Conservation (phyloP, 1,140 invertebrate genomes). For the Bombus balteatus region DNA sequence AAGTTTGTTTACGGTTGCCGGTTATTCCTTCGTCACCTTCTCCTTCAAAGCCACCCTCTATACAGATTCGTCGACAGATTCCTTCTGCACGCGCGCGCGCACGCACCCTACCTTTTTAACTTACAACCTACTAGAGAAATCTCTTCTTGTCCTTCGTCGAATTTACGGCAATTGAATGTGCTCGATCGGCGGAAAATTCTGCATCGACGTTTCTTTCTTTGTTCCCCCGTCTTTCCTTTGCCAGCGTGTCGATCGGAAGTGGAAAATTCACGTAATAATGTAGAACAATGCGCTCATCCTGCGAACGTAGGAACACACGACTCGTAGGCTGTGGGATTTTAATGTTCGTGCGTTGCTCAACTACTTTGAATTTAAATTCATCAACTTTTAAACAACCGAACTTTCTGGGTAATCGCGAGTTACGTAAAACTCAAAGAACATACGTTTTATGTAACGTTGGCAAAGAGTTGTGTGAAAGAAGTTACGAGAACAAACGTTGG, state of each 20-base stretch:
- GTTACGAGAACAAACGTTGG: not conserved
- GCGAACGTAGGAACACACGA: not conserved
- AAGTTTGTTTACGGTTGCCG: slow-evolving; percentile 78
- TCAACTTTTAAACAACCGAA: not conserved
- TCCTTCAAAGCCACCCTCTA: slow-evolving; percentile 18
- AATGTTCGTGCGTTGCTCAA: not conserved
- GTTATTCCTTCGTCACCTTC: slow-evolving; percentile 70
- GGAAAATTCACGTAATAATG: slow-evolving; percentile 8
- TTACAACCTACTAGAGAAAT: slow-evolving; percentile 56
- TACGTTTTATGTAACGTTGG: slow-evolving; percentile 26
- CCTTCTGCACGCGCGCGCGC: slow-evolving; percentile 37
- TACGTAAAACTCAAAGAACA: slow-evolving; percentile 3
- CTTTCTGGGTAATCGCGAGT: not conserved
- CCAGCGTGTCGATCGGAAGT: not conserved
- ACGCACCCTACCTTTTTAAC: slow-evolving; percentile 42
- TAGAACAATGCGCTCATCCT: not conserved
- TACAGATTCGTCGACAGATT: slow-evolving; percentile 28
- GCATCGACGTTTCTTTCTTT: not conserved
- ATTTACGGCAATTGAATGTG: slow-evolving; percentile 46
- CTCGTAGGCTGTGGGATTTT: not conserved
- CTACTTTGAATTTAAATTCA: not conserved
- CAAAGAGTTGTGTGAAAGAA: too few species aligned
- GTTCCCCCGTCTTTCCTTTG: not conserved
- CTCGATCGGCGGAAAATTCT: slow-evolving; percentile 38
- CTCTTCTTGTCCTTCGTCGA: slow-evolving; percentile 31